Base-by-base conservation (phyloP, 2,113 vertebrate genomes). In the Arothron firmamentum region DNA sequence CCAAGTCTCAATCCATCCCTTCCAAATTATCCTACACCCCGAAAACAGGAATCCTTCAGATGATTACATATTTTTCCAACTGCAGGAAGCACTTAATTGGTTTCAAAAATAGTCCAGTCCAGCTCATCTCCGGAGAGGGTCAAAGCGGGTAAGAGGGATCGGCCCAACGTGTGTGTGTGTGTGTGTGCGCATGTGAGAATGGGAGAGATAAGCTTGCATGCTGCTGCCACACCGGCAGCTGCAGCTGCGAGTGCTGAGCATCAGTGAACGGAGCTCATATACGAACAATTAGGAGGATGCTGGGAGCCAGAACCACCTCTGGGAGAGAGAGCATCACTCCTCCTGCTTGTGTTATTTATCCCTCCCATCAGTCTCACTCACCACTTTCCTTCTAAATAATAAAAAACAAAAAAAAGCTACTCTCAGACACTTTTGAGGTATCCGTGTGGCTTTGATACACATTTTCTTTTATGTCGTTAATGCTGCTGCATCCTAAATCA, bases 61-160 rank as follows among this genome's bases (percentile, higher is more conserved):
- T 59, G 54, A 62, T 53, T 57, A 21, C 1, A 19, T 60, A 55
- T 67, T 68, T 21, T 56, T 82, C 72, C 69, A 65, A 47, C 64
- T 62, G 72, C 64, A 73, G 52, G 28, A 81, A 78, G 53, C 75
- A 65, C 50, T 62, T 80, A 81, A 82, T 74, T 79, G 79, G 73
- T 55, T 55, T 77, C 25, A 73, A 67, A 83, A 86, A 81, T 64
- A 81, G 59, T 68, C 61, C 52, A 64, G 25, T 70, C 46, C 54
- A 62, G 18, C 17, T 66, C 31, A 8, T 74, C 76, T 63, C 70
- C 70, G 21, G 61, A 67, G 76, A 82, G 46, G 43, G 56, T 59
- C 1, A 19, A 69, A 50, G 59, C 61, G 66, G 59, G 61, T 72
- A 79, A 53, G 47, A 68, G 20, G 52, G 52, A 72, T 38, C 31